A percentile compares a stretch with the other conserved stretches of the same genome.
These are phyloP conservation scores for Thymelicus lineola DNA, from an alignment of 2,888 invertebrate species.

Conservation along the genomic window DNA sequence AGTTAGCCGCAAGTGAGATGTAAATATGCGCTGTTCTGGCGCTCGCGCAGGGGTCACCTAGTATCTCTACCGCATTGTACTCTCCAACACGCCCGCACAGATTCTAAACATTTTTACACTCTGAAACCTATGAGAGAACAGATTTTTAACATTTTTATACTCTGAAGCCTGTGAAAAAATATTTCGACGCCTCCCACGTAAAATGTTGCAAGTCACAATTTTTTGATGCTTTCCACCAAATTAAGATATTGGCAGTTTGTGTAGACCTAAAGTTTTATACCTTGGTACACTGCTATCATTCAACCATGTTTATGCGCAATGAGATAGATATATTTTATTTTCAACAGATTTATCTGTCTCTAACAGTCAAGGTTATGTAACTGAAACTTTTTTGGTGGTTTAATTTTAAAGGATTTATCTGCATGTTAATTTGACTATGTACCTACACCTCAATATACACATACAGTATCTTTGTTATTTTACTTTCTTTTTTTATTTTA, in stretches of 20 bases:
- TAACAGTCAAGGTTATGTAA: too few relatives aligned
- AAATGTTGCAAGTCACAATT: neutral
- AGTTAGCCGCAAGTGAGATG: conserved; percentile 64
- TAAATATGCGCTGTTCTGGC: conserved; percentile 54
- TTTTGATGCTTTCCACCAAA: neutral
- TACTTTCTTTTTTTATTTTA: too few relatives aligned
- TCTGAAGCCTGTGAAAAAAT: neutral
- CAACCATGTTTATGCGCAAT: too few relatives aligned
- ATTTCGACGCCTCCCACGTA: conserved; percentile 3
- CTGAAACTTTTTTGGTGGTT: too few relatives aligned
- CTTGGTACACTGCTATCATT: too few relatives aligned
- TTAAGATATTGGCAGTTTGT: neutral
- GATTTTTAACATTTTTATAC: conserved; percentile 41
- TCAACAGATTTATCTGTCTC: too few relatives aligned
- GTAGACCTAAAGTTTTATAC: too few relatives aligned
- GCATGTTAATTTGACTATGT: too few relatives aligned
- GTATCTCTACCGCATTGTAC: conserved; percentile 60
- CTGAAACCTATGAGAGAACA: conserved; percentile 14
- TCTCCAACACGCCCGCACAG: conserved; percentile 38
- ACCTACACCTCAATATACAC: too few relatives aligned
- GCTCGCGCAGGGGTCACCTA: conserved; percentile 53
- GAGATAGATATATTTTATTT: too few relatives aligned
- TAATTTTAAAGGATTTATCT: too few relatives aligned
- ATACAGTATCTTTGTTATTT: too few relatives aligned
- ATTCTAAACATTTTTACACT: conserved; percentile 41